These are phyloP conservation scores for Scrobipalpa atriplicella DNA, from an alignment of 2,888 invertebrate genomes.

Conservation along the genomic window DNA sequence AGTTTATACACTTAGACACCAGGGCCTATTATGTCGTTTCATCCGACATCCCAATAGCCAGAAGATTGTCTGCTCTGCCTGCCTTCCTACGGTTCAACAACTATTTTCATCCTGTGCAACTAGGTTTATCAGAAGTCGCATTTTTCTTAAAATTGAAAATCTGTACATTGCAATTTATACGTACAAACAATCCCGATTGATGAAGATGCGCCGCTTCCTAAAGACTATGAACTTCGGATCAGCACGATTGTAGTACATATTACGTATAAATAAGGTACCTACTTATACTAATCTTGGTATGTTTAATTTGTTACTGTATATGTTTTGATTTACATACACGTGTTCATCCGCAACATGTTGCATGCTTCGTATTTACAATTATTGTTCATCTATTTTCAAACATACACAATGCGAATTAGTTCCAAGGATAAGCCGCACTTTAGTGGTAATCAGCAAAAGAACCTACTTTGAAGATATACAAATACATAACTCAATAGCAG, in stretches of 20 bases:
- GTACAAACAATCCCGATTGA: too few species aligned
- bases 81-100: too few species aligned
- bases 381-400: neutral
- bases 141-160: too few species aligned
- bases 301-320: neutral
- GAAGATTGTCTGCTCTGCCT: too few species aligned
- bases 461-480: neutral
- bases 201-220: too few species aligned
- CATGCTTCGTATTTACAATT: neutral
- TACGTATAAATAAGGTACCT: neutral
- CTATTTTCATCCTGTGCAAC: too few species aligned
- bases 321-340: constrained; percentile 17
- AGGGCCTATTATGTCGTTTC: too few species aligned
- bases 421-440: neutral
- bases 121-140: too few species aligned
- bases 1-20: too few species aligned
- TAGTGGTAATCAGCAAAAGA: neutral
- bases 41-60: too few species aligned
- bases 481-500: too few species aligned
- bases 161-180: too few species aligned
- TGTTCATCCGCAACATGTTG: neutral
- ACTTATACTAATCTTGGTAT: neutral
- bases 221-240: neutral
- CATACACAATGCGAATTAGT: neutral
- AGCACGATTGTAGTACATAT: neutral